Percentiles rank a stretch among this genome's conserved stretches.
phyloP scores from a whole-genome alignment of 2,797 vertebrate species.

The Propithecus deckenii region DNA sequence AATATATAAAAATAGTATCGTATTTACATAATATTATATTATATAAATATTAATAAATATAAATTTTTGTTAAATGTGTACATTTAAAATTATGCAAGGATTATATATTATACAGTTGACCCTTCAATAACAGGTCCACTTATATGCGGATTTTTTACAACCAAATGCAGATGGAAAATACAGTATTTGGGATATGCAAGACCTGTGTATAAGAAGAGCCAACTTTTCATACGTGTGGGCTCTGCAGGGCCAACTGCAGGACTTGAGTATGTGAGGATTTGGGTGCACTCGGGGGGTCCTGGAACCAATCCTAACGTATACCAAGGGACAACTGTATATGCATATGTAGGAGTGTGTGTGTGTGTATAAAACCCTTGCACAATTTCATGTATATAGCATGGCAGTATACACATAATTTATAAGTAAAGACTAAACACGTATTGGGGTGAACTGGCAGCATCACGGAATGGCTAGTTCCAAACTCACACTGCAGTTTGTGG shows the following conservation, averaged over 20 bases:
- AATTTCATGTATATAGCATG: neutral
- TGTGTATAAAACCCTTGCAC: neutral
- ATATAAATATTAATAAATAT: neutral
- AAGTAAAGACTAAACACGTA: neutral
- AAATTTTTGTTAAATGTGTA: neutral
- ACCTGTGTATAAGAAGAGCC: neutral
- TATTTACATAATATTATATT: neutral
- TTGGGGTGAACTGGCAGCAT: neutral
- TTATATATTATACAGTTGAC: neutral
- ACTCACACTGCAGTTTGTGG: rapidly evolving
- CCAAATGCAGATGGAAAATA: neutral
- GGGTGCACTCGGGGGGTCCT: neutral
- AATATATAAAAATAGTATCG: neutral
- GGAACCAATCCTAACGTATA: neutral
- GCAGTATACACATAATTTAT: neutral
- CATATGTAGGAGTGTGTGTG: rapidly evolving
- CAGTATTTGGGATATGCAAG: neutral
- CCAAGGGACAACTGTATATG: neutral
- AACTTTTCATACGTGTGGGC: neutral
- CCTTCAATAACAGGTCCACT: neutral
- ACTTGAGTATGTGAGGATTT: neutral
- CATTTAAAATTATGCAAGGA: neutral
- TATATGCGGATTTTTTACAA: neutral
- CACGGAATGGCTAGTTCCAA: neutral
- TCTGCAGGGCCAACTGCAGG: neutral